Evolutionary conservation across 2,888 invertebrate genomes (phyloP).

Genomic region (Drosophila gaucha): DNA sequence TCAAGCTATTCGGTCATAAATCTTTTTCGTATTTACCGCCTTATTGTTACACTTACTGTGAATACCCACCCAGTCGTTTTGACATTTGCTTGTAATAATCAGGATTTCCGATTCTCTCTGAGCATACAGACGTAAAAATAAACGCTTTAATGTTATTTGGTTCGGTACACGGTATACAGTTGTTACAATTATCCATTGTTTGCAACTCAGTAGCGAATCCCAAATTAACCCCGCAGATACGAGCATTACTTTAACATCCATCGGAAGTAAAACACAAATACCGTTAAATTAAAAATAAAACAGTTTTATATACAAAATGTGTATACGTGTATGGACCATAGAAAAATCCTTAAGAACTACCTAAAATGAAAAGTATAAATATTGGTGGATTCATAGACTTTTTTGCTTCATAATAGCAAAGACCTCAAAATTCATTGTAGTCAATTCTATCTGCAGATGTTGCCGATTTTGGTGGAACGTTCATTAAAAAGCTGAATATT

Average conservation of each 20-base stretch:
- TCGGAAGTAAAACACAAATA: slow-evolving; percentile 32
- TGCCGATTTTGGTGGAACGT: too few relatives aligned
- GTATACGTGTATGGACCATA: too few relatives aligned
- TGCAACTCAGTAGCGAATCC: slow-evolving; percentile 50
- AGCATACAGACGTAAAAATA: slow-evolving; percentile 42
- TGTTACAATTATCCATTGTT: slow-evolving; percentile 74
- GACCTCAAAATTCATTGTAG: too few relatives aligned
- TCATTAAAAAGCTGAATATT: too few relatives aligned
- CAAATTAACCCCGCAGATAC: slow-evolving; percentile 53
- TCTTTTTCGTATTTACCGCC: slow-evolving; percentile 64
- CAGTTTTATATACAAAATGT: too few relatives aligned
- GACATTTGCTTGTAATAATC: slow-evolving; percentile 78
- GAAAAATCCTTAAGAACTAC: too few relatives aligned
- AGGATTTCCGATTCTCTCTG: slow-evolving; percentile 67
- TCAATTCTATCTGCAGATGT: too few relatives aligned
- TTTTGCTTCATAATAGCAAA: too few relatives aligned
- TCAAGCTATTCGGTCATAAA: too few relatives aligned
- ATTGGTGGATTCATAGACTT: too few relatives aligned
- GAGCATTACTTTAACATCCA: slow-evolving; percentile 39
- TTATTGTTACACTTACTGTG: slow-evolving; percentile 50
- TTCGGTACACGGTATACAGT: slow-evolving; percentile 76
- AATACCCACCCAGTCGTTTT: slow-evolving; percentile 67
- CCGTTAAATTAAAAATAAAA: slow-evolving; percentile 49
- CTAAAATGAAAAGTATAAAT: too few relatives aligned
- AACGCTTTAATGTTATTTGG: slow-evolving; percentile 76